A percentile compares a stretch with the other conserved stretches of the same genome.
Conservation (phyloP, 2,888 invertebrate species). For the Neoascia interrupta region DNA sequence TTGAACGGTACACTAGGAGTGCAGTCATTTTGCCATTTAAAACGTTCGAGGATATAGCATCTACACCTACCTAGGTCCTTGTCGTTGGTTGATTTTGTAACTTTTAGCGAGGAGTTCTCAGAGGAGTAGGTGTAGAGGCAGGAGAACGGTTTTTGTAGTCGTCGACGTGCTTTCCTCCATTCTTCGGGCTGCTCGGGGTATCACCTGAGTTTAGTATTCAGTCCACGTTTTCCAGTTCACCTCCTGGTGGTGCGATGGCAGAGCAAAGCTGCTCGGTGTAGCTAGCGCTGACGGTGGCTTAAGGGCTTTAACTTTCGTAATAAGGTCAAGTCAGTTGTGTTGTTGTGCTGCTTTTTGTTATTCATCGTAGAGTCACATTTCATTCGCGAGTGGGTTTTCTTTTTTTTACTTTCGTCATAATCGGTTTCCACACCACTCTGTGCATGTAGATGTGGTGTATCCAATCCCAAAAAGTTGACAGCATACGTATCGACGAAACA, state of each 20-base stretch:
- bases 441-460: too few relatives aligned
- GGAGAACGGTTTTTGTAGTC: too few relatives aligned
- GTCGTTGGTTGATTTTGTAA: slow-evolving; percentile 47
- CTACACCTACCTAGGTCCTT: too few relatives aligned
- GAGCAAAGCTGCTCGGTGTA: not conserved
- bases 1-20: slow-evolving; percentile 28
- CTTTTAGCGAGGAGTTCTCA: slow-evolving; percentile 12
- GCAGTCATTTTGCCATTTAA: slow-evolving; percentile 42
- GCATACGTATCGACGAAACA: slow-evolving; percentile 21
- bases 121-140: too few relatives aligned
- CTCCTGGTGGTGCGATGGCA: slow-evolving; percentile 9
- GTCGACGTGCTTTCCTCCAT: too few relatives aligned
- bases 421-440: too few relatives aligned
- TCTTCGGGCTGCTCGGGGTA: slow-evolving; percentile 16
- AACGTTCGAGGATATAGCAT: slow-evolving; percentile 26
- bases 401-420: slow-evolving; percentile 47
- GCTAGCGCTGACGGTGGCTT: slow-evolving; percentile 34
- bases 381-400: slow-evolving; percentile 16
- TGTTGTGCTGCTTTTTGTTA: slow-evolving; percentile 9
- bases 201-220: slow-evolving; percentile 54
- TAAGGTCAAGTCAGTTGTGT: slow-evolving; percentile 60
- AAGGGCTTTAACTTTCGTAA: slow-evolving; percentile 65
- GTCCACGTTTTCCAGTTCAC: slow-evolving; percentile 60
- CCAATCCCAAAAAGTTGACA: not conserved
- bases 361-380: slow-evolving; percentile 38